Base-by-base conservation (phyloP, 2,113 vertebrate genomes). In the Corvus moneduloides region DNA sequence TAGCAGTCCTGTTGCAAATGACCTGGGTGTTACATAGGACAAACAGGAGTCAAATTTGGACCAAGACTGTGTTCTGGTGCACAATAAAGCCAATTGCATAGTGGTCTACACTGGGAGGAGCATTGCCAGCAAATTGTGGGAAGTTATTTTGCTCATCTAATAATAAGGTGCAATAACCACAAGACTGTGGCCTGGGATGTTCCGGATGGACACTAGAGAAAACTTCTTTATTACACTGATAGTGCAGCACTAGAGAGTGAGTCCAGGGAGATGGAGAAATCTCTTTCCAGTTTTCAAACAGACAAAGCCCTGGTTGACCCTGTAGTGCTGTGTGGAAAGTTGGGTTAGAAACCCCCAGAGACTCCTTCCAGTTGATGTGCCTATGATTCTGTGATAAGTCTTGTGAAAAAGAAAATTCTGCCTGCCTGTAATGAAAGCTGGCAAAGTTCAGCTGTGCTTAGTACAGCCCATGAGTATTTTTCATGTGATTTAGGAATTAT, bases 401-500 rank as follows among this genome's bases (percentile, higher is more conserved):
- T 61, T 12, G 28, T 77, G 55, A 77, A 84, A 92, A 87, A 87
- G 56, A 87, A 46, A 81, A 37, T 72, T 89, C 66, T 94, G 75
- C 78, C 46, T 93, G 90, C n/a, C 46, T 91, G 84, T 83, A 94
- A 69, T 85, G 62, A 94, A 90, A 85, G 55, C 82, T 96, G 94
- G 71, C 82, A 69, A 94, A 59, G 17, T 69, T 85, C 75, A 85
- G 30, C 37, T 73, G 46, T 43, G 68, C 49, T 97, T 94, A 94
- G 49, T 93, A 56, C 78, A 96, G 67, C 44, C 39, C 67, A n/a
- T 91, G 90, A 96, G 87, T 97, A 91, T 93, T 96, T 96, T 96
- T 95, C 94, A 95, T 96, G 92, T 97, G 95, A 93, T 91, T 96
- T 96, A 94, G 84, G 67, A 87, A 76, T 94, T 59, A 75, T 64